Evolutionary conservation across 2,888 invertebrate genomes (phyloP), one percentile per base, ranked within the genome.

Genomic region (Eugnorisma glareosa): DNA sequence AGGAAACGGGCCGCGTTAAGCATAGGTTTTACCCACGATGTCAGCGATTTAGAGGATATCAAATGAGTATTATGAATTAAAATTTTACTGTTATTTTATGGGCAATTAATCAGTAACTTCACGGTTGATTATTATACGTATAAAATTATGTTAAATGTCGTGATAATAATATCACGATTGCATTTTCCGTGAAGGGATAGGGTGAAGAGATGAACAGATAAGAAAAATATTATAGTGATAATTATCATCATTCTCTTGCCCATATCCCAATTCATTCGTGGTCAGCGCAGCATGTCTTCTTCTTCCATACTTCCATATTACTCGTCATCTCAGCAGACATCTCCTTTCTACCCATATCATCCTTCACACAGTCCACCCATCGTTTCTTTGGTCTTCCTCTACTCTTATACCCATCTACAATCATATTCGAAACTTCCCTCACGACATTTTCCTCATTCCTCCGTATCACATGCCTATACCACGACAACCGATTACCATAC

Each of bases 21-120:
- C 28, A 28, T 31, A 21, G 86, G 83, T 70, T 82, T 82, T 67
- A 86, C 76, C 82, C 76, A 81, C 37, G 43, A 18, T 24, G 48
- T 71, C 71, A 59, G 15, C 10, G 21, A 57, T 75, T 74, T 45
- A 15, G 63, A 71, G 70, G 86, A 76, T 37, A 45, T 21, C 15
- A n/a, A 64, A 68, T 24, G 8, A 73, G 63, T 61, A 37, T 51
- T 51, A 45, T 51, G 45, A 82, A 82, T 82, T 81, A 61, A 79
- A 67, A 1, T 45, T 37, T 59, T 40, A 64, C 40, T 35, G 13
- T 54, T 24, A 40, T 68, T 5, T 51, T 51, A 45, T 28, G 18
- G 6, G 1, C 31, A 77, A 83, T 83, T 83, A 77, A 77, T 83
- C 57, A 59, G 11, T 45, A 1, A n/a, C 35, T 77, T 8, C 4